These are phyloP conservation scores for Mungos mungo DNA, from an alignment of 2,113 vertebrate genomes.

Conservation along the genomic window DNA sequence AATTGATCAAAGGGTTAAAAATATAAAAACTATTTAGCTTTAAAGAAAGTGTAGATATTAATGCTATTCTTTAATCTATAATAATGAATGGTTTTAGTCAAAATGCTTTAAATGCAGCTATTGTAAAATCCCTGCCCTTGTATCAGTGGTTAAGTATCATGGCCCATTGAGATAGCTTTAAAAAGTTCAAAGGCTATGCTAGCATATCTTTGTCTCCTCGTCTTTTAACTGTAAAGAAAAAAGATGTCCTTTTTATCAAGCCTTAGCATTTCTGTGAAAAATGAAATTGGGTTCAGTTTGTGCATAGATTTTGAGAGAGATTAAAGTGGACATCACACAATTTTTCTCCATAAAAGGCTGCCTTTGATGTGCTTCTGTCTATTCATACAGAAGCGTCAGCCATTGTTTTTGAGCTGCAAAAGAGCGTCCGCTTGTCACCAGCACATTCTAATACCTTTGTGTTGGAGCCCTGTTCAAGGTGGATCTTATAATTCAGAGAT, in stretches of 20 bases:
- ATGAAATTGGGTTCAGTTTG: slow-evolving; percentile 89
- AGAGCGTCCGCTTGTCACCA: slow-evolving; percentile 76
- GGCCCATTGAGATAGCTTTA: slow-evolving; percentile 88
- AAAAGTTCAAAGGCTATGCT: slow-evolving; percentile 90
- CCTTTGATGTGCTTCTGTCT: slow-evolving; percentile 95
- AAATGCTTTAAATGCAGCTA: slow-evolving; percentile 82
- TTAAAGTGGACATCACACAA: slow-evolving; percentile 92
- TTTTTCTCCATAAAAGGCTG: slow-evolving; percentile 86
- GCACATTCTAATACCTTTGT: slow-evolving; percentile 72
- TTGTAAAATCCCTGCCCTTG: slow-evolving; percentile 76
- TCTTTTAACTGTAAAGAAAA: slow-evolving; percentile 87
- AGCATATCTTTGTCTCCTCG: slow-evolving; percentile 65
- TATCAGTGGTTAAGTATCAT: slow-evolving; percentile 90
- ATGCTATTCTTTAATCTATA: slow-evolving; percentile 60
- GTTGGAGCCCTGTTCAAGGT: slow-evolving; percentile 79
- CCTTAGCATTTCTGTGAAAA: slow-evolving; percentile 94
- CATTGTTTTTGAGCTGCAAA: slow-evolving; percentile 86
- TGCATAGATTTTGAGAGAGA: slow-evolving; percentile 92
- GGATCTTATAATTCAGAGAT: slow-evolving; percentile 74
- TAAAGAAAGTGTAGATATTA: slow-evolving; percentile 53
- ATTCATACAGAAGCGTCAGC: slow-evolving; percentile 89
- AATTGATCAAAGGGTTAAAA: slow-evolving; percentile 72
- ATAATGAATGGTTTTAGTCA: slow-evolving; percentile 68
- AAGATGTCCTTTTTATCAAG: slow-evolving; percentile 88
- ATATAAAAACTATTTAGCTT: slow-evolving; percentile 58